phyloP scores from a whole-genome alignment of 2,888 invertebrate genomes.

The Hyles lineata region DNA sequence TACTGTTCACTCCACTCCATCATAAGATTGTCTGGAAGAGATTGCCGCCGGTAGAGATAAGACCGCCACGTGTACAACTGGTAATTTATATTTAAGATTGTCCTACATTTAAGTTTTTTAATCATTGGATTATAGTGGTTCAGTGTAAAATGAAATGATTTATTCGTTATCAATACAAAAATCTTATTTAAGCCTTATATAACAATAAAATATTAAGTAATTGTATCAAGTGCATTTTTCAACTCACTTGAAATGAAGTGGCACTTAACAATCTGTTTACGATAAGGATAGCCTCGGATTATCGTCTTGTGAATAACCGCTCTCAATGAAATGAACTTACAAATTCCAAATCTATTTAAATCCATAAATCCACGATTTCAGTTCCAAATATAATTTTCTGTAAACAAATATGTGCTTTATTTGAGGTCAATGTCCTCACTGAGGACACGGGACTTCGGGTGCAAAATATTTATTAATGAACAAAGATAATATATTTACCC shows the following conservation, averaged over 20 bases:
- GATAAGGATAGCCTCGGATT: not conserved
- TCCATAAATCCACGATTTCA: not conserved
- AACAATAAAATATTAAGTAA: not conserved
- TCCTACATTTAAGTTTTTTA: too few species aligned
- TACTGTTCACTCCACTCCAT: too few species aligned
- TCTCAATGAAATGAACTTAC: conserved; percentile 10
- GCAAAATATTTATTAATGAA: not conserved
- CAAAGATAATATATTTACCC: too few species aligned
- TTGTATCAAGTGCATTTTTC: not conserved
- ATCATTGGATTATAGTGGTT: not conserved
- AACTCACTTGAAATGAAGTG: not conserved
- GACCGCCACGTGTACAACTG: too few species aligned
- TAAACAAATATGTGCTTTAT: not conserved
- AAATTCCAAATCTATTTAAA: not conserved
- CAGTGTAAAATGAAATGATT: not conserved
- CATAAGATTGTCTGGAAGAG: too few species aligned
- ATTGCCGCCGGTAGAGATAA: too few species aligned
- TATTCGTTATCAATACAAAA: not conserved
- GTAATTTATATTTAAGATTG: too few species aligned
- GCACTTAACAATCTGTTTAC: not conserved
- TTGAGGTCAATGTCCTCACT: not conserved
- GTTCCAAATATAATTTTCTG: not conserved
- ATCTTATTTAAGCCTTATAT: not conserved
- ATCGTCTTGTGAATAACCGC: conserved; percentile 12
- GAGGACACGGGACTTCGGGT: not conserved